These are phyloP conservation scores for Zosterops lateralis DNA, from an alignment of 2,113 vertebrate species.

Conservation along the genomic window DNA sequence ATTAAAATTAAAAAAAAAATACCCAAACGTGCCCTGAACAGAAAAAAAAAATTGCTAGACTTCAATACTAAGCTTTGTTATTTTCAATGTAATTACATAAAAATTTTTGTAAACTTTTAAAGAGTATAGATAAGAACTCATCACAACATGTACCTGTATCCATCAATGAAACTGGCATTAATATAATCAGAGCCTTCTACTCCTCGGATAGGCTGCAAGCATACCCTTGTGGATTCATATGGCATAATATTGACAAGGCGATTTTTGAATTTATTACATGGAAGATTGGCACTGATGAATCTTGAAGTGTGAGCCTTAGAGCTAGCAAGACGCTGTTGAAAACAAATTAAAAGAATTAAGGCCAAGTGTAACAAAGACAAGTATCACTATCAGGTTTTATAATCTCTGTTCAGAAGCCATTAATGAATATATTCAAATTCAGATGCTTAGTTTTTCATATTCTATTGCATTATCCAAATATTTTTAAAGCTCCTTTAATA, in stretches of 20 bases:
- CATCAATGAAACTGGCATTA: slow-evolving; percentile 98
- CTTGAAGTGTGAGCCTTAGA: slow-evolving; percentile 98
- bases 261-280: slow-evolving; percentile 99
- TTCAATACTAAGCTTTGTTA: background rate
- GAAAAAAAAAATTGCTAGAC: background rate
- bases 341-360: background rate
- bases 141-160: slow-evolving; percentile 85
- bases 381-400: background rate
- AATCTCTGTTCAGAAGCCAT: background rate
- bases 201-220: slow-evolving; percentile 95
- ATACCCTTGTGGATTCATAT: slow-evolving; percentile 97
- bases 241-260: slow-evolving; percentile 99
- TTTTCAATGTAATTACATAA: background rate
- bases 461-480: background rate
- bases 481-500: background rate
- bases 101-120: background rate
- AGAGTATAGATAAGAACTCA: background rate
- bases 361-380: background rate
- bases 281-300: slow-evolving; percentile 99
- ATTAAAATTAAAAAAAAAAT: background rate
- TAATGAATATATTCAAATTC: background rate
- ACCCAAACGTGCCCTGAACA: background rate
- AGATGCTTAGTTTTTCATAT: background rate
- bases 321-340: slow-evolving; percentile 91
- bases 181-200: slow-evolving; percentile 99